Percentiles rank a stretch among this genome's conserved stretches.
Conservation (phyloP, 2,113 vertebrate species). For the Tragulus kanchil region DNA sequence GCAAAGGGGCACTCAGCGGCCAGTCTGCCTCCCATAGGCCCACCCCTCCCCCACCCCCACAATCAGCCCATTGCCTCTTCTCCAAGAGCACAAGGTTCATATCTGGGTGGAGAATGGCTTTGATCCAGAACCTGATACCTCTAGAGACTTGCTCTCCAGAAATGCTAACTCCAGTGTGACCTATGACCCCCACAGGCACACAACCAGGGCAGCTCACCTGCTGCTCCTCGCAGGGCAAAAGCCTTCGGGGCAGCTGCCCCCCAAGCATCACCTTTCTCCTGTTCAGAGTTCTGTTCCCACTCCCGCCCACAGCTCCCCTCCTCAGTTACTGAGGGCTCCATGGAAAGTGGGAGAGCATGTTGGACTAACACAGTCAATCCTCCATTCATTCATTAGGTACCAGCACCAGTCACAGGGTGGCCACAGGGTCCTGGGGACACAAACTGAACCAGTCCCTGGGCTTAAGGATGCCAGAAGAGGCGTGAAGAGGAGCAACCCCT, state of each 20-base stretch:
- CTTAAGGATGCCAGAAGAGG: not conserved
- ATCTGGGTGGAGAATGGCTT: not conserved
- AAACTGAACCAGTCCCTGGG: not conserved
- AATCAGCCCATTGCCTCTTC: not conserved
- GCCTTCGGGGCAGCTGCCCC: not conserved
- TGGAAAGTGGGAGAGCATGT: not conserved
- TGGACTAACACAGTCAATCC: not conserved
- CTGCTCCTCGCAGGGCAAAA: not conserved
- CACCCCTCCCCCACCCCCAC: not conserved
- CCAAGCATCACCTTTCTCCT: not conserved
- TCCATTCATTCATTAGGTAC: not conserved
- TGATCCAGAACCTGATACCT: not conserved
- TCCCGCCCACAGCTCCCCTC: not conserved
- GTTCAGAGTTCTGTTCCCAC: not conserved
- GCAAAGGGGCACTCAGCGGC: not conserved
- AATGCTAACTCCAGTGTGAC: conserved; percentile 48
- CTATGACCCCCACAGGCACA: not conserved
- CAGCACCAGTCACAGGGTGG: not conserved
- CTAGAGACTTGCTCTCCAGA: not conserved
- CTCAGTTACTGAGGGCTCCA: not conserved
- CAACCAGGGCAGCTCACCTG: not conserved
- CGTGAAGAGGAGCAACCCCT: not conserved
- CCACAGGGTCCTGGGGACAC: not conserved
- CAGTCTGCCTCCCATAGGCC: not conserved
- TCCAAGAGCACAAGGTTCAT: not conserved